Base-by-base conservation (phyloP, 2,113 vertebrate genomes). In the Theristicus caerulescens region DNA sequence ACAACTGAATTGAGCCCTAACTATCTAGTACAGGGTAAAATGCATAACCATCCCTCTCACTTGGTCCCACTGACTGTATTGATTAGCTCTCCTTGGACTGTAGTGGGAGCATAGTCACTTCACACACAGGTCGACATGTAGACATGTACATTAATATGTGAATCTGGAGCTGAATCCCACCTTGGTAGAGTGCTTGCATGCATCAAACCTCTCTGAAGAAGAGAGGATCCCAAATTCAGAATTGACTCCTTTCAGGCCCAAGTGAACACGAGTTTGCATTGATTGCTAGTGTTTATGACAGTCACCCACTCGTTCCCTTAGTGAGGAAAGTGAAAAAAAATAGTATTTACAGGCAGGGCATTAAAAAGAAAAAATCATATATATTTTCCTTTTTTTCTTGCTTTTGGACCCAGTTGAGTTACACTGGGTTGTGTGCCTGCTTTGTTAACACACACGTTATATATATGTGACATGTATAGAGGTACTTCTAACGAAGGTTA, bases 101-200 rank as follows among this genome's bases (percentile, higher is more conserved):
- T 10, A 22, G 36, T n/a, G 57, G 46, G 31, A 88, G 42, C 25
- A 36, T 1, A 42, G 76, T 47, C 17, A 46, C 25, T 25, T 34
- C 16, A 13, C 34, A 42, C 25, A 57, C 36, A 51, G n/a, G 8
- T 61, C 26, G 12, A 36, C 16, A 21, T 5, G 25, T 20, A 77
- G 27, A 61, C 12, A 11, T 52, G 25, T 12, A 55, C 27, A 62
- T 26, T 26, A 66, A 32, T 16, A 22, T 20, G 31, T 34, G 24
- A 61, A 29, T 29, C 52, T 71, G 62, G 38, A 86, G 34, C 18
- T 58, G 19, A 58, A 79, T 34, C 18, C 26, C n/a, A 72, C 31
- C 18, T 54, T 6, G 3, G 18, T 9, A n/a, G 12, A 46, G 31
- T 2, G 1, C 59, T 55, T 38, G 4, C 11, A 38, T 6, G 4